Evolutionary conservation across 2,797 vertebrate species (phyloP).

Genomic region (Chromobotia macracanthus): DNA sequence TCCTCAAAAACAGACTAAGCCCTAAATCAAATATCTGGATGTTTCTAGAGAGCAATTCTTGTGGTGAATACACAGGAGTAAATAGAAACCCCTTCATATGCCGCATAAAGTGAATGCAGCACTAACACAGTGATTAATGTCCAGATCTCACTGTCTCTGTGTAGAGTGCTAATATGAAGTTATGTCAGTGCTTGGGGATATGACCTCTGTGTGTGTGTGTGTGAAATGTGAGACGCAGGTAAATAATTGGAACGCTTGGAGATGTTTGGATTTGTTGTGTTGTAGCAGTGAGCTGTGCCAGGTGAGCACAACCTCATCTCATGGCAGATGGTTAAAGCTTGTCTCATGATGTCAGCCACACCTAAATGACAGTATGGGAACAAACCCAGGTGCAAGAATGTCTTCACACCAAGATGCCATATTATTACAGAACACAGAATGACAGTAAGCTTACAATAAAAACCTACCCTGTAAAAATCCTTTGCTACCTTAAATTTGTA

Average conservation of each 20-base stretch:
- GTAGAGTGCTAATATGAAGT: not conserved
- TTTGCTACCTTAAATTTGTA: too few relatives aligned
- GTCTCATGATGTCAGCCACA: slow-evolving; percentile 62
- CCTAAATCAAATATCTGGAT: not conserved
- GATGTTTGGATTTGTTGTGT: slow-evolving; percentile 70
- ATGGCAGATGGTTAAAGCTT: slow-evolving; percentile 73
- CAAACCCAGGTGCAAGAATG: slow-evolving; percentile 10
- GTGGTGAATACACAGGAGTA: not conserved
- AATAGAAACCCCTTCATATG: not conserved
- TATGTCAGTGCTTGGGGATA: slow-evolving; percentile 16
- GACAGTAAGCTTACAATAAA: not conserved
- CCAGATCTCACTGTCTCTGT: slow-evolving; percentile 3
- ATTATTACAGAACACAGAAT: not conserved
- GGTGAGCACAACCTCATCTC: slow-evolving; percentile 78
- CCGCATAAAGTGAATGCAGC: not conserved
- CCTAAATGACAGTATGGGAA: slow-evolving; percentile 52
- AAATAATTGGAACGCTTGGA: slow-evolving; percentile 8
- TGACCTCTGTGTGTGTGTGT: slow-evolving; percentile 12
- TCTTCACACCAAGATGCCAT: not conserved
- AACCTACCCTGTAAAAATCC: too few relatives aligned
- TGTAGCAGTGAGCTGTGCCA: slow-evolving; percentile 75
- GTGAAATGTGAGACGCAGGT: not conserved
- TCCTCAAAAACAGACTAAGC: too few relatives aligned
- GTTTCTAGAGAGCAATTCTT: not conserved
- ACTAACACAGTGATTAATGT: slow-evolving; percentile 3